Evolutionary conservation across 92 coral and sea anemone genomes (phyloP).

Genomic region (Umimayanthus kanabou): DNA sequence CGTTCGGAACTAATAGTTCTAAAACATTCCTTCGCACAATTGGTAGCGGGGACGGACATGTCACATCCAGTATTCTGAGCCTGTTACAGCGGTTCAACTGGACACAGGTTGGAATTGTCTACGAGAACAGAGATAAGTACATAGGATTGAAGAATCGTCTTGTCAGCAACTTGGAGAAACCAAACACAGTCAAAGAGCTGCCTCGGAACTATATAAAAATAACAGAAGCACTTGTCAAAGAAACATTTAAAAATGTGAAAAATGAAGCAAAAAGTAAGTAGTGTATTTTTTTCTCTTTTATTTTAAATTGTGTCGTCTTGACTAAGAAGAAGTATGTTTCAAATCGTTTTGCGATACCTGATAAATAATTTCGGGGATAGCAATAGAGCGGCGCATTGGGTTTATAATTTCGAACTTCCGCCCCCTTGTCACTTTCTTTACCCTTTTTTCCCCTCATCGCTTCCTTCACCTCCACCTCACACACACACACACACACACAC

Average conservation of each 20-base stretch:
- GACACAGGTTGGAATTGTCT: conserved; percentile 43
- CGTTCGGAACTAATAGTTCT: background rate
- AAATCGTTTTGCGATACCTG: too few relatives aligned
- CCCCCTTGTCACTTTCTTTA: too few relatives aligned
- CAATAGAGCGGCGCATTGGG: too few relatives aligned
- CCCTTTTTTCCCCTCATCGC: too few relatives aligned
- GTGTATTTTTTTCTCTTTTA: too few relatives aligned
- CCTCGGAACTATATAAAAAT: background rate
- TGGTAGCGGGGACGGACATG: conserved; percentile 27
- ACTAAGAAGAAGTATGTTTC: too few relatives aligned
- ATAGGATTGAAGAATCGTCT: conserved; percentile 21
- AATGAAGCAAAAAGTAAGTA: conserved; percentile 37
- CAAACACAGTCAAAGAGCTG: background rate
- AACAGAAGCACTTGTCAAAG: background rate
- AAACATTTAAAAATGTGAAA: conserved; percentile 17
- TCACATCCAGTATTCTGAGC: conserved; percentile 28
- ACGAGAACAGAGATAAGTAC: conserved; percentile 22
- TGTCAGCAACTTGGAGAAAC: background rate
- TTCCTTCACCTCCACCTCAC: too few relatives aligned
- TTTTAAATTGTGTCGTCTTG: too few relatives aligned
- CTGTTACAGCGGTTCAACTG: conserved; percentile 42
- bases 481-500: too few relatives aligned
- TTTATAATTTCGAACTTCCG: too few relatives aligned
- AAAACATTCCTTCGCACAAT: conserved; percentile 7
- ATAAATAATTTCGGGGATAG: too few relatives aligned